Base-by-base conservation (phyloP, 2,113 vertebrate species). In the Nansenia antarctica region DNA sequence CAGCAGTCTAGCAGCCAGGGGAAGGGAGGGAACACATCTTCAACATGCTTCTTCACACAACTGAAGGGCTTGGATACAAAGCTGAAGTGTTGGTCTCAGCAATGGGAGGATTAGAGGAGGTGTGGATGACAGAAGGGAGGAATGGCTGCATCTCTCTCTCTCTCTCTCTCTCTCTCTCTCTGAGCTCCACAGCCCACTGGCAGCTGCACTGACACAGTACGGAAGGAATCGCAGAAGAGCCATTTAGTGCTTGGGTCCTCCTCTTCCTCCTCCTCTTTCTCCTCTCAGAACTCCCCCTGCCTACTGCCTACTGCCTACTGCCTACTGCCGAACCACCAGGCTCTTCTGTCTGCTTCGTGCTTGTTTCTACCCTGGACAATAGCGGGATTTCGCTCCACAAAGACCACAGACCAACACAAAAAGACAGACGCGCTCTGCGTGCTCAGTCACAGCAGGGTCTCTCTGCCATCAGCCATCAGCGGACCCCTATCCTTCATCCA, bases 211-310 rank as follows among this genome's bases (percentile, higher is more conserved):
- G 54, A 74, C 63, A 69, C 61, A 65, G 30, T 74, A 59, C 55
- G 65, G 42, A 74, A 70, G 69, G 65, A 61, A 65, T 65, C 65
- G 24, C 64, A 52, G 29, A 34, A 53, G 55, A 74, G 47, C 65
- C 47, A 52, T 37, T n/a, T 32, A 31, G 60, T 67, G 54, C 58
- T 31, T 26, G 64, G 47, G 22, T 29, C 69, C 57, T 34, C 58
- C 68, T 47, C 54, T 39, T 55, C 55, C 52, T 42, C 32, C 6
- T n/a, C 61, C 18, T 47, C 9, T 14, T 30, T 24, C n/a, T 42
- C 11, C 55, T 58, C 27, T 58, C 54, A 18, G 29, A 58, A 27
- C 54, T 58, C 15, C 5, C 5, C 3, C 29, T 27, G n/a, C 67
- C 31, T 24, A 9, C 39, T 42, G 39, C 39, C 39, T 18, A 42